phyloP scores from a whole-genome alignment of 2,888 invertebrate species.

The Criorhina ranunculi region DNA sequence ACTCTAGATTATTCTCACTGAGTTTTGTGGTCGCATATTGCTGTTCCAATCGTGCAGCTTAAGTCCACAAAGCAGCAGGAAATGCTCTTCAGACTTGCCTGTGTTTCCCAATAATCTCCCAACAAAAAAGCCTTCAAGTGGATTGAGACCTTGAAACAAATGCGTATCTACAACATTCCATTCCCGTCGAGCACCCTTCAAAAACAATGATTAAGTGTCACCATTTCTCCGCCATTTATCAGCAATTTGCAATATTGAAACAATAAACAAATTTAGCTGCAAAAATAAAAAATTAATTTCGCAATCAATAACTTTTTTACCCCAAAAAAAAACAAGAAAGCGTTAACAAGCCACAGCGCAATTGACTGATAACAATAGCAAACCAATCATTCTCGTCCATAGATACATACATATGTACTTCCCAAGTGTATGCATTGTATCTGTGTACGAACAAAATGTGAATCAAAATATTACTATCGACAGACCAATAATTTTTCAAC shows the following conservation, averaged over 20 bases:
- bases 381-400: slow-evolving; percentile 22
- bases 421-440: neutral
- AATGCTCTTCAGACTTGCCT: too few relatives aligned
- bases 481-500: neutral
- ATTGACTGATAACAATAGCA: slow-evolving; percentile 23
- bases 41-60: too few relatives aligned
- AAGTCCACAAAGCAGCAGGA: too few relatives aligned
- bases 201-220: slow-evolving; percentile 10
- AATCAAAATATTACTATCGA: slow-evolving; percentile 21
- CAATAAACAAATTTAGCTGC: neutral
- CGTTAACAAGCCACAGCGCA: slow-evolving; percentile 27
- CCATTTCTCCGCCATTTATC: slow-evolving; percentile 10
- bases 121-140: neutral
- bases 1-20: too few relatives aligned
- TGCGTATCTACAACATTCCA: neutral
- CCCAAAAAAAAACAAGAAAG: too few relatives aligned
- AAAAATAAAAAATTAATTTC: slow-evolving; percentile 7
- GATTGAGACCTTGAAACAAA: neutral
- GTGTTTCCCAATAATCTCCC: too few relatives aligned
- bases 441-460: neutral
- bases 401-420: neutral
- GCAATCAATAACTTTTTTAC: slow-evolving; percentile 21
- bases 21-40: too few relatives aligned
- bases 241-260: neutral
- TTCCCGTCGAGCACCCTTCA: neutral